Evolutionary conservation across 1,140 invertebrate genomes (phyloP), one percentile per base, ranked within the genome.

Genomic region (Maniola jurtina): DNA sequence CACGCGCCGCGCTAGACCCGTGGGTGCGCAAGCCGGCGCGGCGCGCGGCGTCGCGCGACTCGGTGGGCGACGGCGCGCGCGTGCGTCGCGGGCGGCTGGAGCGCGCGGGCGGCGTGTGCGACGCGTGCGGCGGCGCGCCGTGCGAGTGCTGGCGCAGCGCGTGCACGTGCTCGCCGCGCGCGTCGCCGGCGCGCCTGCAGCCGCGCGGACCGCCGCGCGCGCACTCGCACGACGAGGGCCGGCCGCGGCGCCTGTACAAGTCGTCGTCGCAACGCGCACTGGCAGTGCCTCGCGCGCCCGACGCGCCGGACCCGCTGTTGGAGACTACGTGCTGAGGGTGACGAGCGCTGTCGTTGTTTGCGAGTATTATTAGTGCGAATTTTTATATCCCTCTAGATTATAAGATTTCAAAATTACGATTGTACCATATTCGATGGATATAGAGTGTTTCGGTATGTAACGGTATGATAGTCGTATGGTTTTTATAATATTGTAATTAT

Each of bases 401-500:
- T 89, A 87, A 88, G 85, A 69, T 83, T 86, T 89, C 85, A 80
- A 89, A 86, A 86, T 86, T 88, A 78, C 83, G 74, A 82, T 80
- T 83, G 83, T 88, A 86, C 77, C 70, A 80, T 85, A 83, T 78
- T 77, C 72, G 67, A 79, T 76, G 72, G 71, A 64, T 77, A 73
- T 73, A 69, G 69, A 66, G 73, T 70, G 67, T 72, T 75, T 80
- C 70, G 63, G 76, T 80, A 77, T 77, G 72, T 82, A 72, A 72
- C 40, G 75, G 63, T 79, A 77, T 79, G 75, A 72, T 80, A 72
- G 76, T 81, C 80, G 78, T 73, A 83, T 82, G 81, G 15, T 81
- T 86, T 83, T 73, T 79, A 74, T 80, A 70, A 73, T 82, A 79
- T 74, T 83, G 73, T 77, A 81, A 81, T 80, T 82, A 81, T 81